These are phyloP conservation scores for Priocnemis perturbator DNA, from an alignment of 2,888 invertebrate species.

Conservation along the genomic window DNA sequence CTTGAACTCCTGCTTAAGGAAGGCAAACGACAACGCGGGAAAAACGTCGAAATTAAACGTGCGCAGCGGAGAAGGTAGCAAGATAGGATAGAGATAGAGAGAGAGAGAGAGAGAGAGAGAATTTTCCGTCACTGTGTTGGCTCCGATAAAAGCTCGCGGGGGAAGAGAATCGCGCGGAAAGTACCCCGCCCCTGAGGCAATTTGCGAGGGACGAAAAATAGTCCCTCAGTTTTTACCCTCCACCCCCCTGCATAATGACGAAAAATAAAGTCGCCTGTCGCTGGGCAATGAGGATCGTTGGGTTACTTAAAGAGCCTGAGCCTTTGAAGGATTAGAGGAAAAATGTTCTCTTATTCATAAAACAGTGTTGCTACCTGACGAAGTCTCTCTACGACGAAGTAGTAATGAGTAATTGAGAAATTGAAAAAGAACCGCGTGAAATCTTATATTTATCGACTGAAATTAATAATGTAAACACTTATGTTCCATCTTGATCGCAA, in stretches of 20 bases:
- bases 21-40: conserved; percentile 22
- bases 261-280: conserved; percentile 2
- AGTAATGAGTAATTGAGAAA: too few relatives aligned
- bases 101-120: background rate
- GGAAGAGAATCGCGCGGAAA: conserved; percentile 14
- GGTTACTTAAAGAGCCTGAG: too few relatives aligned
- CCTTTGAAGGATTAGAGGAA: too few relatives aligned
- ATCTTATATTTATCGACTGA: too few relatives aligned
- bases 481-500: too few relatives aligned
- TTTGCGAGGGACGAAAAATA: conserved; percentile 20
- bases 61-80: conserved; percentile 21
- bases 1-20: conserved; percentile 1
- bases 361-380: too few relatives aligned
- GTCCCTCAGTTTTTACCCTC: background rate
- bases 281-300: too few relatives aligned
- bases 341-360: too few relatives aligned
- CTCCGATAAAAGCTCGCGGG: conserved; percentile 23
- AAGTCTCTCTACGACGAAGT: too few relatives aligned
- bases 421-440: too few relatives aligned
- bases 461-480: too few relatives aligned
- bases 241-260: background rate
- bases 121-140: background rate
- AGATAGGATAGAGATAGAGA: conserved; percentile 17
- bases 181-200: conserved; percentile 14
- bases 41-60: background rate